Evolutionary conservation across 2,888 invertebrate species (phyloP).

Genomic region (Caenorhabditis drosophilae): DNA sequence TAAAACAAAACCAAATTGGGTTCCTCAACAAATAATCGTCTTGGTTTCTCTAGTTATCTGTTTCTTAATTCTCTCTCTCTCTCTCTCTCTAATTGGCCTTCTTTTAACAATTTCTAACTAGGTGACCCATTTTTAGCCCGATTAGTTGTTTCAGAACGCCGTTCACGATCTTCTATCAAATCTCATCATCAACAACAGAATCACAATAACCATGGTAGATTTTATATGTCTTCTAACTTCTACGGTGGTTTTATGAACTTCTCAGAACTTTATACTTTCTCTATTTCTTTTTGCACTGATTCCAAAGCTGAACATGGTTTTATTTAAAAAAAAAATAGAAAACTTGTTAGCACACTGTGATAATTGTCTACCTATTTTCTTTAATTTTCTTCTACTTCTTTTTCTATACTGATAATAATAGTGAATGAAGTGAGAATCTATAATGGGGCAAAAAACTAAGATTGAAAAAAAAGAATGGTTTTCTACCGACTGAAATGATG

Average conservation of each 20-base stretch:
- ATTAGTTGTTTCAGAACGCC: constrained; percentile 40
- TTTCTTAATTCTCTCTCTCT: too few species aligned
- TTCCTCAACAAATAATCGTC: not conserved
- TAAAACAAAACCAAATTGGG: not conserved
- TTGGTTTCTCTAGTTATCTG: constrained; percentile 11
- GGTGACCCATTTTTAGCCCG: too few species aligned
- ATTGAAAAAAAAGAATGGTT: not conserved
- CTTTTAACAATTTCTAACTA: too few species aligned
- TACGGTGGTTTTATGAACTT: too few species aligned
- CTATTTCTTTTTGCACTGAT: constrained; percentile 5
- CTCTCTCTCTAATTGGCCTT: too few species aligned
- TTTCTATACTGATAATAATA: not conserved
- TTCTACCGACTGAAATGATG: too few species aligned
- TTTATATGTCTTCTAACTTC: not conserved
- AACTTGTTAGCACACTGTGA: constrained; percentile 4
- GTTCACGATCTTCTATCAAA: constrained; percentile 41
- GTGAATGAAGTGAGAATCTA: not conserved
- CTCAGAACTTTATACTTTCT: too few species aligned
- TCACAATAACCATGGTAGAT: constrained; percentile 28
- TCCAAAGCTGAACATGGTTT: constrained; percentile 7
- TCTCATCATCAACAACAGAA: constrained; percentile 27
- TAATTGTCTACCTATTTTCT: not conserved
- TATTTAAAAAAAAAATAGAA: not conserved
- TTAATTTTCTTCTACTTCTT: constrained; percentile 3
- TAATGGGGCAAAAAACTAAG: not conserved